Percentiles rank a stretch among this genome's conserved stretches.
phyloP scores from a whole-genome alignment of 2,113 vertebrate species.

The Irena cyanogastra region DNA sequence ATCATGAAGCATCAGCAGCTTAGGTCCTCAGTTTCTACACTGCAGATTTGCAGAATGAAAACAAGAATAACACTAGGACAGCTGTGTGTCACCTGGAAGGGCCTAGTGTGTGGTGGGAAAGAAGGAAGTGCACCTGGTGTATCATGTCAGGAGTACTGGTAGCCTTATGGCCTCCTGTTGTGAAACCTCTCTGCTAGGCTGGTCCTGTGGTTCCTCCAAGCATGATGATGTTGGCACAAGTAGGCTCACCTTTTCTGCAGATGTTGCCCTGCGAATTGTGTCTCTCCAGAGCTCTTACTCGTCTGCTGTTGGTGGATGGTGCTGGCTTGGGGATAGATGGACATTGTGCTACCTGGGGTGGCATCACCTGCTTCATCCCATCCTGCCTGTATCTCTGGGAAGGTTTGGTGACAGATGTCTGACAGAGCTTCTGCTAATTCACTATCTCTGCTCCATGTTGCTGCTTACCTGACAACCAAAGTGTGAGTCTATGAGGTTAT shows the following conservation, averaged over 20 bases:
- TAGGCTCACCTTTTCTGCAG: background rate
- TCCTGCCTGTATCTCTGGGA: background rate
- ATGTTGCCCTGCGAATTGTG: fast-evolving
- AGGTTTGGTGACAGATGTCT: background rate
- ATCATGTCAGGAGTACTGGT: background rate
- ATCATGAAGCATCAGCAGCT: background rate
- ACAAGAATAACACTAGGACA: background rate
- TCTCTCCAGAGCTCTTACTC: background rate
- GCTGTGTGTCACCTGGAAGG: background rate
- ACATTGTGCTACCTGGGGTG: background rate
- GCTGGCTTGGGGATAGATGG: background rate
- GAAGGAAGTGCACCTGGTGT: background rate
- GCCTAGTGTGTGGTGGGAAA: background rate
- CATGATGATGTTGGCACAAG: background rate
- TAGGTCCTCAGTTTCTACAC: background rate
- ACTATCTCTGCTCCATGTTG: constrained; percentile 21
- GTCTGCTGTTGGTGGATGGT: background rate
- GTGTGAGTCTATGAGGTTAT: background rate
- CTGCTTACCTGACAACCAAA: background rate
- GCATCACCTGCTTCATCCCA: background rate
- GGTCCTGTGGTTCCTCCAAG: background rate
- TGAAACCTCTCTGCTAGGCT: background rate
- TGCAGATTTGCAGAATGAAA: background rate
- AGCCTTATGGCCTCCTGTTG: background rate
- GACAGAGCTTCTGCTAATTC: constrained; percentile 3